Conservation (phyloP, 23 tunicate species). For the Styela clava region DNA sequence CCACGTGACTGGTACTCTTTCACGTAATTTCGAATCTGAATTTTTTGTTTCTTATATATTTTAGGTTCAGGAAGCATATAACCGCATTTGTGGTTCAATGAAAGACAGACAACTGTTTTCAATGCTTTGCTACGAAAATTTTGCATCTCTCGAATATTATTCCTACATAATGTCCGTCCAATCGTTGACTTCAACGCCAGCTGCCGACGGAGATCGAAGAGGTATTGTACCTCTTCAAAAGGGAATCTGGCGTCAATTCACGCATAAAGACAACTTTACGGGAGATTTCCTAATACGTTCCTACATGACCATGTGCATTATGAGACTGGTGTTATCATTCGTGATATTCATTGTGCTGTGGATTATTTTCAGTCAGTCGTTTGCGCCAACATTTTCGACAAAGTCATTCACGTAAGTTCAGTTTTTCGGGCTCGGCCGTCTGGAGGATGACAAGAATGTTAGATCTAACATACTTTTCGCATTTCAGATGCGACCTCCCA, state of each 20-base stretch:
- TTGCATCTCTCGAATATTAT: slow-evolving; percentile 30
- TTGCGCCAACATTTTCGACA: background rate
- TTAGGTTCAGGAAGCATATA: too few species aligned
- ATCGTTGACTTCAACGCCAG: slow-evolving; percentile 1
- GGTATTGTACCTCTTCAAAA: slow-evolving; percentile 20
- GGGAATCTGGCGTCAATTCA: slow-evolving; percentile 20
- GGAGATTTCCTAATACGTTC: background rate
- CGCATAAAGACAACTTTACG: slow-evolving; percentile 8
- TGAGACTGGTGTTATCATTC: background rate
- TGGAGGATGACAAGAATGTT: background rate
- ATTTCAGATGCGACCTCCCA: slow-evolving; percentile 19
- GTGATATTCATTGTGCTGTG: background rate
- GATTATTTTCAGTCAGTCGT: background rate
- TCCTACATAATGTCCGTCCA: slow-evolving; percentile 36
- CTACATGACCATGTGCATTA: slow-evolving; percentile 3
- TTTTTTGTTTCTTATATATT: too few species aligned
- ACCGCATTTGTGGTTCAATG: background rate
- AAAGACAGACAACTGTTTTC: slow-evolving; percentile 38
- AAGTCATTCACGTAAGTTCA: slow-evolving; percentile 23
- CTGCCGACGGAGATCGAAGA: slow-evolving; percentile 19
- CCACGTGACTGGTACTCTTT: too few species aligned
- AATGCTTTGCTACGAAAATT: slow-evolving; percentile 46
- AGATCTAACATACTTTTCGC: too few species aligned
- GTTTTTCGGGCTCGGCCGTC: background rate
- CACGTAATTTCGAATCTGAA: too few species aligned